A percentile compares a stretch with the other conserved stretches of the same genome.
These are phyloP conservation scores for Caenorhabditis sinica DNA, from an alignment of 2,888 invertebrate genomes.

Conservation along the genomic window DNA sequence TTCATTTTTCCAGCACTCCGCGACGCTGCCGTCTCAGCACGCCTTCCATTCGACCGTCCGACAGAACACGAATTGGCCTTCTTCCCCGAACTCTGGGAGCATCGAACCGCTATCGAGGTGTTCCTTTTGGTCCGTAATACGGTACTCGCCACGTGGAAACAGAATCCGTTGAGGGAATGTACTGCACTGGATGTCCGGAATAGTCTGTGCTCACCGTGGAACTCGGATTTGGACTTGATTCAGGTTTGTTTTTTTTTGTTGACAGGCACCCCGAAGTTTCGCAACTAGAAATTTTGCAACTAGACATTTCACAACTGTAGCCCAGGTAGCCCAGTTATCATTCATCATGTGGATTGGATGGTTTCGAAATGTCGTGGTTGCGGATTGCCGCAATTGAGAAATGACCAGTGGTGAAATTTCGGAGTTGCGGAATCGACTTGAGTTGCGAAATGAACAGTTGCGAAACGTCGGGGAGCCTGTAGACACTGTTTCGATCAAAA, in stretches of 20 bases:
- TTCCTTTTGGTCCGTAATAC: conserved; percentile 78
- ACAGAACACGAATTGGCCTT: conserved; percentile 75
- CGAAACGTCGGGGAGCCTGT: too few species aligned
- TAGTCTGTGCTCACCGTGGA: conserved; percentile 89
- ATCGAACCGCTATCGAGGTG: conserved; percentile 43
- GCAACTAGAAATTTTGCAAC: too few species aligned
- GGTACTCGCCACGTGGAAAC: conserved; percentile 50
- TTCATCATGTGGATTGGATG: too few species aligned
- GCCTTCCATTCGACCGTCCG: conserved; percentile 78
- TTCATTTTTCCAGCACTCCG: conserved; percentile 72
- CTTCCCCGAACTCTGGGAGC: conserved; percentile 75
- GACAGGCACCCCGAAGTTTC: too few species aligned
- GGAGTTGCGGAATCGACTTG: too few species aligned
- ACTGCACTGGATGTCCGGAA: conserved; percentile 28
- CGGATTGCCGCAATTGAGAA: too few species aligned
- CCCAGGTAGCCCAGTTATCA: too few species aligned
- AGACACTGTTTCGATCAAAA: too few species aligned
- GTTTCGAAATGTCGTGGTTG: too few species aligned
- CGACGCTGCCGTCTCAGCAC: conserved; percentile 72
- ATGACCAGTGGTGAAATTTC: too few species aligned
- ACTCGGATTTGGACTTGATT: conserved; percentile 84
- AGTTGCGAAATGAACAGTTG: too few species aligned
- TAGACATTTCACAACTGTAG: too few species aligned
- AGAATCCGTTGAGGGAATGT: conserved; percentile 29
- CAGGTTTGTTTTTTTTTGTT: conserved; percentile 7